Evolutionary conservation across 1,140 invertebrate genomes (phyloP).

Genomic region (Hyles vespertilio): DNA sequence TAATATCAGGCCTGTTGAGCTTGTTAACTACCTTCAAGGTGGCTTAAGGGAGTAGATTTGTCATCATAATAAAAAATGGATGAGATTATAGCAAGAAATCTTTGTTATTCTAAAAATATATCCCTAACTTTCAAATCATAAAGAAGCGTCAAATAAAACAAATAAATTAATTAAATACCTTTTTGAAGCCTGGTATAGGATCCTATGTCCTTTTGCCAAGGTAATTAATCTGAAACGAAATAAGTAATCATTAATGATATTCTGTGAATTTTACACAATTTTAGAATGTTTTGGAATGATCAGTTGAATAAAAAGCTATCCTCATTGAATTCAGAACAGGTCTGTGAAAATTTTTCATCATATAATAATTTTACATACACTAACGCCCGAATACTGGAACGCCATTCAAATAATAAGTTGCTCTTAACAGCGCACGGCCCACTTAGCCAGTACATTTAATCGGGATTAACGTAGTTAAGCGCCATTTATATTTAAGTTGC

Average conservation of each 20-base stretch:
- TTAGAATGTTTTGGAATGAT: background rate
- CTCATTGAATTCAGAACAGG: conserved; percentile 30
- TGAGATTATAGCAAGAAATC: too few relatives aligned
- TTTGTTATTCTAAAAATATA: too few relatives aligned
- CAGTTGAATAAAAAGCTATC: conserved; percentile 11
- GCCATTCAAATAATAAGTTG: too few relatives aligned
- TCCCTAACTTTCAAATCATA: too few relatives aligned
- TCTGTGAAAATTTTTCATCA: conserved; percentile 21
- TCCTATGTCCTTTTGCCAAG: background rate
- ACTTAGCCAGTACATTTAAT: too few relatives aligned
- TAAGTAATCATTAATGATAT: background rate
- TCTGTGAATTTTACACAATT: background rate
- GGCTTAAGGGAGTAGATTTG: conserved; percentile 40
- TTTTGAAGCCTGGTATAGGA: too few relatives aligned
- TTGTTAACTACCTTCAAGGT: conserved; percentile 43
- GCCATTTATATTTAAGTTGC: too few relatives aligned
- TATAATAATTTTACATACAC: conserved; percentile 3
- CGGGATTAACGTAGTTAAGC: too few relatives aligned
- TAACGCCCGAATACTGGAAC: background rate
- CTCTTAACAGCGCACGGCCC: too few relatives aligned
- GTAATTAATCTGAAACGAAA: conserved; percentile 1
- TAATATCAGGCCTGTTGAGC: conserved; percentile 37
- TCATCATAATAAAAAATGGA: conserved; percentile 41
- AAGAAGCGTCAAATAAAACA: too few relatives aligned
- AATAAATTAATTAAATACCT: too few relatives aligned